phyloP scores from a whole-genome alignment of 2,888 invertebrate genomes.

The Lepidonotus clava region DNA sequence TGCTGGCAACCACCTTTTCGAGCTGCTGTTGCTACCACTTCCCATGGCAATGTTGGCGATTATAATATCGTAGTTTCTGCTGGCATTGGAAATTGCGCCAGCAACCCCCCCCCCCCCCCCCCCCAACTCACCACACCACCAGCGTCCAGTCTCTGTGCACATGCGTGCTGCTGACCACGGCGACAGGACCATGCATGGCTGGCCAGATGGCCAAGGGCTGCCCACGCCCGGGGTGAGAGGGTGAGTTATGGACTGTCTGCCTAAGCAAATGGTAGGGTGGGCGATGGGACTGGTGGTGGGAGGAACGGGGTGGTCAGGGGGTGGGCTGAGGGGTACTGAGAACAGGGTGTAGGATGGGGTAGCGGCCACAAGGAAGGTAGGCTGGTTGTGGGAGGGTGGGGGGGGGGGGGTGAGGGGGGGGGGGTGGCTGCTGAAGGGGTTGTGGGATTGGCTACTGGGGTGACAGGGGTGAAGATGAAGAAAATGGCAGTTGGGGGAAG shows the following conservation, averaged over 20 bases:
- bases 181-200: conserved; percentile 34
- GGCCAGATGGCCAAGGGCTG: neutral
- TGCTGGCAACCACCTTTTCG: neutral
- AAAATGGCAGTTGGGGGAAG: neutral
- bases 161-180: conserved; percentile 30
- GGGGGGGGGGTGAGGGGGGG: neutral
- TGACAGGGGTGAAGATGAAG: neutral
- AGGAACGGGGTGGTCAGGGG: neutral
- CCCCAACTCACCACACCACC: neutral
- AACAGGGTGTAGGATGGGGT: neutral
- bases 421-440: neutral
- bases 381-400: neutral
- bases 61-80: neutral
- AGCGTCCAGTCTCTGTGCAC: neutral
- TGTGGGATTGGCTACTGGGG: neutral
- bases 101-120: neutral
- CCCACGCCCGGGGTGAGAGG: neutral
- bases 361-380: neutral
- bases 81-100: neutral
- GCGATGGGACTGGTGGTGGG: neutral
- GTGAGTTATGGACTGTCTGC: conserved; percentile 46
- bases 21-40: neutral
- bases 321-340: neutral
- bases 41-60: neutral
- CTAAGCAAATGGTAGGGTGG: neutral